A percentile compares a stretch with the other conserved stretches of the same genome.
These are phyloP conservation scores for Heliconius himera DNA, from an alignment of 1,140 invertebrate species.

Conservation along the genomic window DNA sequence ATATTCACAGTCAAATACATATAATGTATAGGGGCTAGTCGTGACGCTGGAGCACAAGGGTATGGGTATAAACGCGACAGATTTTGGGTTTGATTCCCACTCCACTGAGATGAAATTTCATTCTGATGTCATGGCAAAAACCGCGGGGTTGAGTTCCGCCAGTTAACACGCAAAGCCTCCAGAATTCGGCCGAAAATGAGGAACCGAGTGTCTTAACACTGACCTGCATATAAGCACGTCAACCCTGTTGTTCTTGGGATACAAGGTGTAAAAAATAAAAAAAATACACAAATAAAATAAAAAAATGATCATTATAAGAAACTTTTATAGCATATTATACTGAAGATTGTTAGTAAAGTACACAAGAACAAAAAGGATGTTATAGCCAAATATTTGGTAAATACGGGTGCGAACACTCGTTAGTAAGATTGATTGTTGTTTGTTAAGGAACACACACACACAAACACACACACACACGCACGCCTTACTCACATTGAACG, in stretches of 20 bases:
- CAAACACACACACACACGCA: conserved; percentile 25
- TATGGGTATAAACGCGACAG: too few species aligned
- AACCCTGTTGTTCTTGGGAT: too few species aligned
- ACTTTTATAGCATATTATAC: neutral
- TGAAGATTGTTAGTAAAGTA: neutral
- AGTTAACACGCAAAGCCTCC: too few species aligned
- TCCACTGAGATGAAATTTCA: neutral
- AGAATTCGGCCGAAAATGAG: too few species aligned
- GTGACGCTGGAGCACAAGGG: too few species aligned
- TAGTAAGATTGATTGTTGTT: conserved; percentile 47
- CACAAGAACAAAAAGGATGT: conserved; percentile 25
- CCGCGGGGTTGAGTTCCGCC: too few species aligned
- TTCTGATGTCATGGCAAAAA: too few species aligned
- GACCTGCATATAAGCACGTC: too few species aligned
- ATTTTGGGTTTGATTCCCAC: too few species aligned
- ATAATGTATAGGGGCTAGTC: too few species aligned
- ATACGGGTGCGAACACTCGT: conserved; percentile 37
- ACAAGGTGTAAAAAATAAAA: too few species aligned
- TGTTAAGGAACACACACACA: conserved; percentile 37
- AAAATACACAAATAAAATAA: too few species aligned
- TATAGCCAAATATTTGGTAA: conserved; percentile 34
- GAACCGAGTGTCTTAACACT: neutral
- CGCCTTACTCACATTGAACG: conserved; percentile 47
- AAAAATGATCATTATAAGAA: neutral
- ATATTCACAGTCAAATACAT: neutral